A percentile compares a stretch with the other conserved stretches of the same genome.
phyloP scores from a whole-genome alignment of 2,888 invertebrate species.

The Nomada hirtipes region DNA sequence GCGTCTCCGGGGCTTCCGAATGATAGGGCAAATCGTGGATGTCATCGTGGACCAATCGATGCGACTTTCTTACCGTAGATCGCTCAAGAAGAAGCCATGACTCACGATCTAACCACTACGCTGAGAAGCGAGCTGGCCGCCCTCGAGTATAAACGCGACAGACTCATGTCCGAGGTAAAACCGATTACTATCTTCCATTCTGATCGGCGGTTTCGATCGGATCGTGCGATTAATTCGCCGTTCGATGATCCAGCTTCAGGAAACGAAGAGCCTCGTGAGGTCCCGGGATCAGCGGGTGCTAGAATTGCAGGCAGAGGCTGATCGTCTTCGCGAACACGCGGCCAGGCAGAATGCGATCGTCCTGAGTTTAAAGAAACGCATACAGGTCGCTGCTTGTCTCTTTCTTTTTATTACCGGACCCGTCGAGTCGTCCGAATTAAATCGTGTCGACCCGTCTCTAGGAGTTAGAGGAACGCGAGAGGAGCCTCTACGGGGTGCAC shows the following conservation, averaged over 20 bases:
- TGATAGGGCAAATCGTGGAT: not conserved
- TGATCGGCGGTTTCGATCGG: not conserved
- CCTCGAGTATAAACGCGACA: slow-evolving; percentile 93
- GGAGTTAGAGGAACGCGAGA: slow-evolving; percentile 92
- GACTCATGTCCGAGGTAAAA: slow-evolving; percentile 90
- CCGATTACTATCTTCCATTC: slow-evolving; percentile 11
- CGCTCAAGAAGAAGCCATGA: slow-evolving; percentile 81
- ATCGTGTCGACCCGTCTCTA: slow-evolving; percentile 78
- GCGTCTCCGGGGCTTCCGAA: not conserved
- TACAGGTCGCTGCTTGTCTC: slow-evolving; percentile 83
- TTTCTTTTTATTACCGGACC: not conserved
- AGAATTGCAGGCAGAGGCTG: slow-evolving; percentile 92
- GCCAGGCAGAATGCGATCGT: slow-evolving; percentile 93
- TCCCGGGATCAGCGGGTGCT: slow-evolving; percentile 89
- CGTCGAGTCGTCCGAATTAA: no score
- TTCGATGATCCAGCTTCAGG: slow-evolving; percentile 86
- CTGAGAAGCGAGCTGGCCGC: slow-evolving; percentile 94
- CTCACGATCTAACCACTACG: slow-evolving; percentile 90
- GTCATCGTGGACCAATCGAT: not conserved
- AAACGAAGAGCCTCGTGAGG: slow-evolving; percentile 89
- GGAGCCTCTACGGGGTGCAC: slow-evolving; percentile 87
- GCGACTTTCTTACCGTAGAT: slow-evolving; percentile 75
- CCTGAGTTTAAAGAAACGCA: slow-evolving; percentile 91
- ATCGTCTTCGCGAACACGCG: slow-evolving; percentile 92
- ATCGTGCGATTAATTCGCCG: slow-evolving; percentile 15